Conservation (phyloP, 2,113 vertebrate species). For the Heterotilapia buettikoferi region DNA sequence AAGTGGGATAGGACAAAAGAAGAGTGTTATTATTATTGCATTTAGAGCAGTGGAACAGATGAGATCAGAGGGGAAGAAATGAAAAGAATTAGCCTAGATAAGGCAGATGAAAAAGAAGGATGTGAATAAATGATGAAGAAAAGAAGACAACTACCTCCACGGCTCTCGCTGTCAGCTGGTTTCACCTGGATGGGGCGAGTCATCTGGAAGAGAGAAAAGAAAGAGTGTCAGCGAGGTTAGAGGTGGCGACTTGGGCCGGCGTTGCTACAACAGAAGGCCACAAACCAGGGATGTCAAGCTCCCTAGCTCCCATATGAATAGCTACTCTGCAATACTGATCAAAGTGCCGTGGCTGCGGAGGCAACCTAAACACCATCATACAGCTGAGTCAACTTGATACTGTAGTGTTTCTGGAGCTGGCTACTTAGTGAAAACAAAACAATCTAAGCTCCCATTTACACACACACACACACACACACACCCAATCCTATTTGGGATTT, state of each 20-base stretch:
- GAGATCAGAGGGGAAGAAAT: conserved; percentile 22
- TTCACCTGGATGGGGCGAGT: conserved; percentile 99
- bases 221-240: conserved; percentile 43
- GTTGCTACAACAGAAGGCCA: conserved; percentile 1
- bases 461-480: background rate
- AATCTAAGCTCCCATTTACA: background rate
- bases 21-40: background rate
- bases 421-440: conserved; percentile 20
- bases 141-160: conserved; percentile 93
- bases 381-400: conserved; percentile 9
- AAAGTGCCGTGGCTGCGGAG: background rate
- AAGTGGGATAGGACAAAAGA: background rate
- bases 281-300: conserved; percentile 19
- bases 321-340: conserved; percentile 16
- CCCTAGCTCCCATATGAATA: conserved; percentile 16
- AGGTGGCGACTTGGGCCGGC: background rate
- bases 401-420: background rate
- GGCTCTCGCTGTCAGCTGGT: conserved; percentile 97
- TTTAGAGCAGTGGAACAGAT: conserved; percentile 6
- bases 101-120: conserved; percentile 24
- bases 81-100: conserved; percentile 33
- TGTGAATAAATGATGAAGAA: conserved; percentile 64
- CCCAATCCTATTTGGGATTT: background rate
- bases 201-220: conserved; percentile 78
- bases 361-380: conserved; percentile 1